These are phyloP conservation scores for Acanthopagrus latus DNA, from an alignment of 2,797 vertebrate species.

Conservation along the genomic window DNA sequence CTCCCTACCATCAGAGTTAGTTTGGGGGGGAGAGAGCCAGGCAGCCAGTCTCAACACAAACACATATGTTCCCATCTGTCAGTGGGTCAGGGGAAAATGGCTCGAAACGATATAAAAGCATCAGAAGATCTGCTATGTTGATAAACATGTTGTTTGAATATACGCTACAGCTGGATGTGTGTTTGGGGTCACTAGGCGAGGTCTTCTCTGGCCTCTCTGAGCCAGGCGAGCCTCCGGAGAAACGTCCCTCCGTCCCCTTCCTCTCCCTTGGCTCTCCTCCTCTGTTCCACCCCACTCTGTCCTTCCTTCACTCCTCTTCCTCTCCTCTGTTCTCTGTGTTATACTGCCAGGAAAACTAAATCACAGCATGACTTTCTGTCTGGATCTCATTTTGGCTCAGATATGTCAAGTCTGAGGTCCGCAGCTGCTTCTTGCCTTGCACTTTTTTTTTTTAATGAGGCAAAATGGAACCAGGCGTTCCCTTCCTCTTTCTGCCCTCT, in stretches of 20 bases:
- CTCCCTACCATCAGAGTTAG: constrained; percentile 9
- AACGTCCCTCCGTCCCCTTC: constrained; percentile 48
- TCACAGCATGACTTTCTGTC: constrained; percentile 75
- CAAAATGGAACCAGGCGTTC: constrained; percentile 62
- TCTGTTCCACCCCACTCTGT: constrained; percentile 45
- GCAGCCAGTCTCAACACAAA: constrained; percentile 47
- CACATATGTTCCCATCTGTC: constrained; percentile 40
- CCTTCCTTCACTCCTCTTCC: constrained; percentile 53
- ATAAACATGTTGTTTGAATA: constrained; percentile 39
- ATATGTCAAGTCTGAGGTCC: constrained; percentile 66
- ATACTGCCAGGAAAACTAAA: constrained; percentile 84
- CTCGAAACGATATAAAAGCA: constrained; percentile 17
- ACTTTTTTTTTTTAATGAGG: constrained; percentile 50
- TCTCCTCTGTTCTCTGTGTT: constrained; percentile 63
- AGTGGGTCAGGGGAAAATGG: constrained; percentile 6
- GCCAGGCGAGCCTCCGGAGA: constrained; percentile 40
- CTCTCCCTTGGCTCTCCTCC: constrained; percentile 54
- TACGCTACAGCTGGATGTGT: not conserved
- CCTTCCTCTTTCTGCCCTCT: not conserved
- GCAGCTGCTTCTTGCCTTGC: constrained; percentile 73
- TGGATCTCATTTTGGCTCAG: constrained; percentile 76
- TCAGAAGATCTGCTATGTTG: constrained; percentile 22
- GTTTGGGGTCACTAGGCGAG: constrained; percentile 3
- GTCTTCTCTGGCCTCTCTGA: constrained; percentile 28
- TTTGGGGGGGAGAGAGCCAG: constrained; percentile 8